These are phyloP conservation scores for Venustaconcha ellipsiformis DNA, from an alignment of 1,140 invertebrate genomes.

Conservation along the genomic window DNA sequence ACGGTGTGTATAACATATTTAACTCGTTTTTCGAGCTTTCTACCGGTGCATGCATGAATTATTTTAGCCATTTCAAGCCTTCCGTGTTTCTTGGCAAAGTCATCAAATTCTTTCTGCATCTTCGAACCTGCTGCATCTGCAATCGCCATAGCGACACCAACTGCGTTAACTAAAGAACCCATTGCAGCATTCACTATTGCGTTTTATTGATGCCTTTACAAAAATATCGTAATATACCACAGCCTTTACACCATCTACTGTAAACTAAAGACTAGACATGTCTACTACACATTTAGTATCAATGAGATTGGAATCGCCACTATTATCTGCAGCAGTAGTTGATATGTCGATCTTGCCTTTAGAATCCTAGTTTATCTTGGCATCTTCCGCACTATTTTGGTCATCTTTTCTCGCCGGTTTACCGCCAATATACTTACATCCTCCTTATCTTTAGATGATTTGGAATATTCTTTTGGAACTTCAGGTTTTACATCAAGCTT, in stretches of 20 bases:
- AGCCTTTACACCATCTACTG: slow-evolving; percentile 6
- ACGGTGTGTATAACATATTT: slow-evolving; percentile 22
- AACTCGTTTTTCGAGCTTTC: slow-evolving; percentile 9
- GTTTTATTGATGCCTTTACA: slow-evolving; percentile 16
- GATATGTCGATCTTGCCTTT: no score
- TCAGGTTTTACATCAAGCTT: no score
- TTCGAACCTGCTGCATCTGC: slow-evolving; percentile 6
- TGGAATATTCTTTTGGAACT: no score
- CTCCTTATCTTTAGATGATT: no score
- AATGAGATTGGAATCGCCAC: no score
- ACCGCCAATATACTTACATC: no score
- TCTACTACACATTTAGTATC: not conserved
- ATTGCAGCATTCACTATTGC: slow-evolving; percentile 27
- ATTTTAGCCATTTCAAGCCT: slow-evolving; percentile 2
- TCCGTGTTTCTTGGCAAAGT: slow-evolving; percentile 8
- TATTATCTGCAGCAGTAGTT: no score
- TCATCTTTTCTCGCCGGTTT: no score
- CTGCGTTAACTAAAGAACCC: not conserved
- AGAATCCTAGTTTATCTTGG: no score
- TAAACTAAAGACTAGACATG: slow-evolving; percentile 14
- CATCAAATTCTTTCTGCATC: slow-evolving; percentile 22
- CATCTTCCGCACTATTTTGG: no score
- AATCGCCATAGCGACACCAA: slow-evolving; percentile 19
- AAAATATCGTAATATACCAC: slow-evolving; percentile 13
- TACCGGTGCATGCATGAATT: slow-evolving; percentile 25